Conservation (phyloP, 2,797 vertebrate species). For the Brachyalestes nurse region DNA sequence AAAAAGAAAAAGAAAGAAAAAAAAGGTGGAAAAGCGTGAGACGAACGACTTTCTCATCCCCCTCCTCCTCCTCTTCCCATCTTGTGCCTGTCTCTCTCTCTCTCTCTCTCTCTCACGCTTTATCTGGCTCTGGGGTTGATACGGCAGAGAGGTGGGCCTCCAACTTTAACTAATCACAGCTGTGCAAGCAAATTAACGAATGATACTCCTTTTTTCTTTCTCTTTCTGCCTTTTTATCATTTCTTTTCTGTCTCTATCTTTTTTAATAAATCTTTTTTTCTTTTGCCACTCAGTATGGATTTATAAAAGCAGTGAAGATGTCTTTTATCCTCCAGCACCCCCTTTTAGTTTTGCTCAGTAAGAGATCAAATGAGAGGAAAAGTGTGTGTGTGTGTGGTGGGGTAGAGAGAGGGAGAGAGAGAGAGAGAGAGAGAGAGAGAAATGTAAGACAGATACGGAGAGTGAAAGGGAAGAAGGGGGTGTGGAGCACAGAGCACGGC, state of each 20-base stretch:
- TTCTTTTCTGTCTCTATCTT: constrained; percentile 38
- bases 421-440: constrained; percentile 36
- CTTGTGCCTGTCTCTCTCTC: constrained; percentile 10
- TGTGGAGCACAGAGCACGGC: constrained; percentile 53
- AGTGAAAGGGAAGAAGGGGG: constrained; percentile 58
- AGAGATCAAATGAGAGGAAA: constrained; percentile 53
- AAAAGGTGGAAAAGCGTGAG: constrained; percentile 61
- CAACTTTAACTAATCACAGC: constrained; percentile 80
- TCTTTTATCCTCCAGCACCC: constrained; percentile 30
- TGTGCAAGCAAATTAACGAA: constrained; percentile 80
- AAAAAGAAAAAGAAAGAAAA: constrained; percentile 58
- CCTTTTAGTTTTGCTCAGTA: constrained; percentile 53
- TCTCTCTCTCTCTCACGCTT: constrained; percentile 3
- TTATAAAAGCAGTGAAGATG: constrained; percentile 47
- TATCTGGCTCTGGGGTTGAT: constrained; percentile 61
- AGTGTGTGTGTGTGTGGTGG: constrained; percentile 37
- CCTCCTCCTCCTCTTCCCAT: constrained; percentile 13
- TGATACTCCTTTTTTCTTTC: constrained; percentile 72
- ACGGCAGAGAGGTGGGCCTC: constrained; percentile 73
- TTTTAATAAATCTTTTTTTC: constrained; percentile 25
- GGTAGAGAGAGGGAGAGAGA: constrained; percentile 23
- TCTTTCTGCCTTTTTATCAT: constrained; percentile 25
- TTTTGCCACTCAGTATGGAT: constrained; percentile 63
- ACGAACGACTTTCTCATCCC: constrained; percentile 63
- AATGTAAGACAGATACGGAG: constrained; percentile 58